Evolutionary conservation across 1,140 invertebrate genomes (phyloP), one percentile per base, ranked within the genome.

Genomic region (Odontomachus brunneus): DNA sequence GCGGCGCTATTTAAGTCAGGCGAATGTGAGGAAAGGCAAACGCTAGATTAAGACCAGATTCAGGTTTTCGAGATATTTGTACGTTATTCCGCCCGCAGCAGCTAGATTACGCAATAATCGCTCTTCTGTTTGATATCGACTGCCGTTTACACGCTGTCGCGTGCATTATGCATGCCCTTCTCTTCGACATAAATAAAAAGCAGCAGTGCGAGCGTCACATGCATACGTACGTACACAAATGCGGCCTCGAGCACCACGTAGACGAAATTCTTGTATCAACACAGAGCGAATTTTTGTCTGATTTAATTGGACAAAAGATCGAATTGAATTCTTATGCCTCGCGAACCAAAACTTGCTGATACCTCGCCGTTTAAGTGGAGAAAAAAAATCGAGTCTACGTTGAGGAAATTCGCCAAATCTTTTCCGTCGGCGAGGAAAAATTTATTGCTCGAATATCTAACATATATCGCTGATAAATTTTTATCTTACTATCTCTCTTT

Each of bases 91-190:
- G 85, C 84, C 87, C 83, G 76, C 84, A 88, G 78, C 57, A 71
- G 80, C 88, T 83, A 88, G 87, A 89, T 83, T 84, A 84, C 66
- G 85, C 84, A 86, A 65, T 84, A 87, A 85, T 87, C 76, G 80
- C 84, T 89, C 90, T 92, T 92, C 89, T 90, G 86, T 92, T 92
- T 91, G 85, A 90, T 89, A 90, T 92, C 90, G 73, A 91, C 89
- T 92, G 87, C 76, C 55, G 81, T 63, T 85, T 86, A 55, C 83
- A 90, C 87, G 85, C 72, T 85, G 62, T 84, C 84, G 59, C 81
- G 81, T 86, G 55, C 19, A 80, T 71, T 87, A 84, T 86, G 60
- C 60, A 74, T 82, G 66, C 7, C 44, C 49, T 88, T 88, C 55
- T 84, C 75, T 88, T 85, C 59, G 44, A 73, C 4, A 67, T 3